Base-by-base conservation (phyloP, 2,888 invertebrate species). In the Lycaena phlaeas region DNA sequence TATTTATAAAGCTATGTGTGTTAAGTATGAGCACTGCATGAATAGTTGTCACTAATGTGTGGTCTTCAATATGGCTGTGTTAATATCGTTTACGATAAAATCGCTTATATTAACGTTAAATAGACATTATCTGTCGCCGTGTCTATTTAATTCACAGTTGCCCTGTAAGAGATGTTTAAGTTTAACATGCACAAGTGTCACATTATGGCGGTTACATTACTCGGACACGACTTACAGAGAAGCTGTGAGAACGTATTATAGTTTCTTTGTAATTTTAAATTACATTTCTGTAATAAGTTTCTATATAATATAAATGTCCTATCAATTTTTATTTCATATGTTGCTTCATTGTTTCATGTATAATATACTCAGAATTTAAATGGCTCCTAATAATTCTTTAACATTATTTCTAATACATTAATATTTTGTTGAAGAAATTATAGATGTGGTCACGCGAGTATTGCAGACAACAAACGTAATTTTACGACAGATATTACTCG, bases 181-280 rank as follows among this genome's bases (percentile, higher is more conserved):
- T 44, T 50, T 45, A 47, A n/a, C n/a, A n/a, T n/a, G n/a, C 38
- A 44, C 27, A 41, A 18, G 29, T 43, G 44, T 49, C 37, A 52
- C 46, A 69, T 71, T 78, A 81, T 82, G 82, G 84, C 82, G 57
- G 81, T 84, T 82, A 81, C 82, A 74, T 81, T 73, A 67, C 70
- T 64, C 60, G 48, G 45, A 47, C 59, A 61, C 65, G 67, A 66
- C 76, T 79, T 82, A 78, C 81, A 82, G 81, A 77, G 77, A 71
- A 73, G 70, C 79, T 82, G 79, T 78, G 75, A 63, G 68, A 41
- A 38, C 25, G n/a, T n/a, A n/a, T 36, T 39, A 14, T 27, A 15
- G 15, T 15, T 30, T 15, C 30, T 30, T 30, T 30, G 30, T 30
- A 30, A 15, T 10, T 9, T 15, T 2, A 15, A 30, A n/a, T n/a